Evolutionary conservation across 2,113 vertebrate genomes (phyloP).

Genomic region (Mustela lutreola): DNA sequence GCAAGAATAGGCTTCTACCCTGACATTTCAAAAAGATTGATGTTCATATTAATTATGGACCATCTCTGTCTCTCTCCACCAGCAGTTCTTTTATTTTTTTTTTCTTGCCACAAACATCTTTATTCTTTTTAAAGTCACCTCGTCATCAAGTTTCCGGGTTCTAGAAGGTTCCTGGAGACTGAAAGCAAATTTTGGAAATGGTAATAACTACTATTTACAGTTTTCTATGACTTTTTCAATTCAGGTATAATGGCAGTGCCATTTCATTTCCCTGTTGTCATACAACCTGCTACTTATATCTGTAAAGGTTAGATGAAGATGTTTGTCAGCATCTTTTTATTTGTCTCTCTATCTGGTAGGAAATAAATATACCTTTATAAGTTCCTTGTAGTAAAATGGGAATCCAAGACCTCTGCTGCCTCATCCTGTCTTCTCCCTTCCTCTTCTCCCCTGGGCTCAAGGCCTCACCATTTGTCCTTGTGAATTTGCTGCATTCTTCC

Average conservation of each 20-base stretch:
- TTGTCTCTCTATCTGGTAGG: not conserved
- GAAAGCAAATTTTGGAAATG: conserved; percentile 59
- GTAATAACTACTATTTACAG: conserved; percentile 65
- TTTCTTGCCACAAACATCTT: conserved; percentile 48
- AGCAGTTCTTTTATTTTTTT: conserved; percentile 22
- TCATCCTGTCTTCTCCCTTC: rapidly evolving
- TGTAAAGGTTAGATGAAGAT: conserved; percentile 68
- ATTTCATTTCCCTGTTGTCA: conserved; percentile 34
- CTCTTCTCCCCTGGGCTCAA: not conserved
- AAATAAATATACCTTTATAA: not conserved
- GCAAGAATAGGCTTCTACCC: conserved; percentile 70
- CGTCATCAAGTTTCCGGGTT: conserved; percentile 42
- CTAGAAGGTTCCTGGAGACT: conserved; percentile 62
- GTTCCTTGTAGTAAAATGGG: not conserved
- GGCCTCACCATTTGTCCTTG: not conserved
- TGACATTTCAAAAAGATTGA: conserved; percentile 75
- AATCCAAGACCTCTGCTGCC: not conserved
- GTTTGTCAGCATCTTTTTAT: conserved; percentile 59
- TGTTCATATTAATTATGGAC: conserved; percentile 72
- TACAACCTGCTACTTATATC: conserved; percentile 67
- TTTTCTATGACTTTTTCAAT: conserved; percentile 59
- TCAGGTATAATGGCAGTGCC: conserved; percentile 9
- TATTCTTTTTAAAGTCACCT: conserved; percentile 70
- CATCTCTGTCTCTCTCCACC: conserved; percentile 35
- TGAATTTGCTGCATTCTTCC: not conserved